Evolutionary conservation across 2,888 invertebrate species (phyloP), one percentile per base, ranked within the genome.

Genomic region (Sarcophaga caerulescens): DNA sequence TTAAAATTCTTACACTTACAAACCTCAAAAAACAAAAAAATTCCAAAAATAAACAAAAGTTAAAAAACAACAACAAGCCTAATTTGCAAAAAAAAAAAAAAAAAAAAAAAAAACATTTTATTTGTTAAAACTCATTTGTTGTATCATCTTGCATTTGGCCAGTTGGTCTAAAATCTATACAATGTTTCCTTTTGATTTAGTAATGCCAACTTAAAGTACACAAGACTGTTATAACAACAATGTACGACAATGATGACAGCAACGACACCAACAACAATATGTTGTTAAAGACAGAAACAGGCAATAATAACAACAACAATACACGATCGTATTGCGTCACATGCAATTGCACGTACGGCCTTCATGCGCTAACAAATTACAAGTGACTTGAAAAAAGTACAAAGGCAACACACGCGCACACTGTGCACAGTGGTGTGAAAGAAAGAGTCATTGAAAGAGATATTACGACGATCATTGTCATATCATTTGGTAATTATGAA

Each of bases 281-380:
- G 14, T 14, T 47, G 47, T 47, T 14, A 75, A 45, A 14, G 60
- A 21, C 45, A 59, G n/a, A 6, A 59, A 69, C 23, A 44, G 60
- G 62, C 69, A 57, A 52, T 23, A 47, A 69, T 60, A 71, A 68
- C 52, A 52, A 52, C 69, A 68, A 77, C 69, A 81, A 66, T 81
- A 77, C 85, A 83, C 68, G 69, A 47, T 71, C 63, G 8, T 63
- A 68, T 83, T 83, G 86, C 86, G 83, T 83, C 86, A 86, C 77
- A 23, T 84, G 77, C 81, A 86, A 84, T 86, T 86, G 86, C 86
- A 86, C 77, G 86, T 81, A 86, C 86, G 86, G 74, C 86, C 86
- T 86, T 86, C 83, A 83, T 76, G 79, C 76, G 59, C 47, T 81
- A 83, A 74, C 73, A 79, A 81, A 81, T 76, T 69, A 79, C 76